A percentile compares a stretch with the other conserved stretches of the same genome.
Conservation (phyloP, 92 coral and sea anemone genomes). For the Umimayanthus chanpuru region DNA sequence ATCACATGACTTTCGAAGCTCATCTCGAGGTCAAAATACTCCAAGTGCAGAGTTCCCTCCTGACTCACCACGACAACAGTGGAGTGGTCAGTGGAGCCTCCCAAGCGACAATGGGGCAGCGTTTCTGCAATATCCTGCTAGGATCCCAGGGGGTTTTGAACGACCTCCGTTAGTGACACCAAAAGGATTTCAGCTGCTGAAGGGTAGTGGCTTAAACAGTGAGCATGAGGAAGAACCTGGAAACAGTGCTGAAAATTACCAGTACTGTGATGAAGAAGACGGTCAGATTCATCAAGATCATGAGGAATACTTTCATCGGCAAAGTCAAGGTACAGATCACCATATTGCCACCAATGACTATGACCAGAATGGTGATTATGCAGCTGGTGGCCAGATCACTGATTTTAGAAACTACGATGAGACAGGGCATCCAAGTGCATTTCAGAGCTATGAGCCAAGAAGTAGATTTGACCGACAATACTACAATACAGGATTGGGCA, state of each 20-base stretch:
- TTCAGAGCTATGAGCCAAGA: constrained; percentile 15
- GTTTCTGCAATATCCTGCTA: constrained; percentile 8
- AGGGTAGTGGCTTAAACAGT: not conserved
- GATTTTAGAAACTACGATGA: constrained; percentile 46
- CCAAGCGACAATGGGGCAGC: not conserved
- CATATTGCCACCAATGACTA: constrained; percentile 9
- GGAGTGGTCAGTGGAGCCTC: constrained; percentile 11
- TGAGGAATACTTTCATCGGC: constrained; percentile 18
- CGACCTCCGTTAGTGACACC: constrained; percentile 78
- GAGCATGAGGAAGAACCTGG: constrained; percentile 9
- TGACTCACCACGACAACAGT: constrained; percentile 52
- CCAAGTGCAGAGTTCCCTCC: constrained; percentile 71
- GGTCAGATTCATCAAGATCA: constrained; percentile 30
- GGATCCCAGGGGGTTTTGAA: constrained; percentile 70
- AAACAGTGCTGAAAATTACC: constrained; percentile 27
- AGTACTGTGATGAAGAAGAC: constrained; percentile 26
- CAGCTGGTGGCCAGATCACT: constrained; percentile 34
- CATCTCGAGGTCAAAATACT: constrained; percentile 80
- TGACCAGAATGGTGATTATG: constrained; percentile 35
- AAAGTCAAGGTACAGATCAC: constrained; percentile 15
- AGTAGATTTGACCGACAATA: not conserved
- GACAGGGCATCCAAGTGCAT: constrained; percentile 27
- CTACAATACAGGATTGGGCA: not conserved
- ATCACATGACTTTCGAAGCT: constrained; percentile 88
- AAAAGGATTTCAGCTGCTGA: constrained; percentile 60